A percentile compares a stretch with the other conserved stretches of the same genome.
Evolutionary conservation across 2,113 vertebrate species (phyloP).

Genomic region (Ceyx margarethae): DNA sequence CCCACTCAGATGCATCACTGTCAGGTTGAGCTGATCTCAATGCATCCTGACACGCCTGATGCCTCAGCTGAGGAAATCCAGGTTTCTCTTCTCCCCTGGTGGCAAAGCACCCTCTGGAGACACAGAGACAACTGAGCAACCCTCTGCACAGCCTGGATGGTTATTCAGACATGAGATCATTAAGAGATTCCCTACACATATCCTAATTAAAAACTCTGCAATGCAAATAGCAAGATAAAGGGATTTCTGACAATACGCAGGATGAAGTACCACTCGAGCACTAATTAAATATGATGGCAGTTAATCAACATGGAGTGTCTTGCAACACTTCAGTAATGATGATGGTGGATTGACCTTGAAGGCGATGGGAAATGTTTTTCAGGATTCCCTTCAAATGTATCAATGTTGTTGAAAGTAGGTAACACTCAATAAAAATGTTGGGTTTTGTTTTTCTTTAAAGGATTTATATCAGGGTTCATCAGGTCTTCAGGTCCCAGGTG

Average conservation of each 20-base stretch:
- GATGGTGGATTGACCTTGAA: conserved; percentile 47
- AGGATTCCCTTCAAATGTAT: not conserved
- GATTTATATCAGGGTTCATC: not conserved
- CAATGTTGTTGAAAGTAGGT: not conserved
- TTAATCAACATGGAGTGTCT: conserved; percentile 67
- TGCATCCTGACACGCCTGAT: fast-evolving
- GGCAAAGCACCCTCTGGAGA: conserved; percentile 42
- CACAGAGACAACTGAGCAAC: not conserved
- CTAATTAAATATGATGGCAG: conserved; percentile 68
- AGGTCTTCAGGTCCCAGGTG: not conserved
- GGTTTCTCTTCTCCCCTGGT: not conserved
- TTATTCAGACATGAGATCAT: conserved; percentile 55
- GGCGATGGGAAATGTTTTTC: not conserved
- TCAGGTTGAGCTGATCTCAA: not conserved
- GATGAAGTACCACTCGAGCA: conserved; percentile 63
- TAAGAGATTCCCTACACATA: conserved; percentile 63
- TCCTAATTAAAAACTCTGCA: conserved; percentile 69
- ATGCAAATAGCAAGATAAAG: conserved; percentile 67
- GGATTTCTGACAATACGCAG: conserved; percentile 64
- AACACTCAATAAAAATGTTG: not conserved
- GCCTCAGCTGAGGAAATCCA: not conserved
- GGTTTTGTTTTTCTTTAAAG: not conserved
- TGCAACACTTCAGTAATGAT: conserved; percentile 34
- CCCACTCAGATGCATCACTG: not conserved
- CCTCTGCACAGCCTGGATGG: not conserved